phyloP scores from a whole-genome alignment of 2,888 invertebrate species.

The Phyllotreta cruciferae region DNA sequence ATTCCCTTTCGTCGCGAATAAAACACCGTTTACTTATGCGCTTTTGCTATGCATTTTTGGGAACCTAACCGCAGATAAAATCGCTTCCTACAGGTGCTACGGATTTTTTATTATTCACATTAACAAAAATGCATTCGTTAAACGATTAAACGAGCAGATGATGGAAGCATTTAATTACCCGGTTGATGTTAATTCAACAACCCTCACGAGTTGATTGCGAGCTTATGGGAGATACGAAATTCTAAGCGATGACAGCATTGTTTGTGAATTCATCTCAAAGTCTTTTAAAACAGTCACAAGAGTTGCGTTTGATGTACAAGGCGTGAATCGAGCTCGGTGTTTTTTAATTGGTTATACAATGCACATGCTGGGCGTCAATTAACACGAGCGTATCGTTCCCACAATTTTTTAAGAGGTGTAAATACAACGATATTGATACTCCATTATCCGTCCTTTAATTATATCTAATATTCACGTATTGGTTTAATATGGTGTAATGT shows the following conservation, averaged over 20 bases:
- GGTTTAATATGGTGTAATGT: no score
- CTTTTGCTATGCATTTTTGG: conserved; percentile 1
- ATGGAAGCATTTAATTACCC: no score
- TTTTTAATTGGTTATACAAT: conserved; percentile 40
- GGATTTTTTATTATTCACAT: no score
- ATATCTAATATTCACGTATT: neutral
- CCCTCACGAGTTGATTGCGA: no score
- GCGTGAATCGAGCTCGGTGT: conserved; percentile 30
- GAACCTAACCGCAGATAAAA: no score
- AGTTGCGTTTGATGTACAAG: conserved; percentile 16
- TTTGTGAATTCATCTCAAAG: conserved; percentile 38
- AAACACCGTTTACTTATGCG: conserved; percentile 11
- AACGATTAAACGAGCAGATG: no score
- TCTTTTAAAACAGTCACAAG: conserved; percentile 17
- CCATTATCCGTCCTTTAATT: neutral
- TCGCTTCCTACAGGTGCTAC: no score
- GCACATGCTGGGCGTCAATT: conserved; percentile 39
- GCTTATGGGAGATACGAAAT: neutral
- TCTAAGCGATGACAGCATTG: conserved; percentile 42
- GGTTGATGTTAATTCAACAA: no score
- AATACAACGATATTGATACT: neutral
- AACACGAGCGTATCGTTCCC: conserved; percentile 31
- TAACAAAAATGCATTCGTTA: no score
- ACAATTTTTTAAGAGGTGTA: conserved; percentile 18
- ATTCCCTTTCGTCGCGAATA: conserved; percentile 26